Base-by-base conservation (phyloP, 1,140 invertebrate genomes). In the Leptestheria dahalacensis region DNA sequence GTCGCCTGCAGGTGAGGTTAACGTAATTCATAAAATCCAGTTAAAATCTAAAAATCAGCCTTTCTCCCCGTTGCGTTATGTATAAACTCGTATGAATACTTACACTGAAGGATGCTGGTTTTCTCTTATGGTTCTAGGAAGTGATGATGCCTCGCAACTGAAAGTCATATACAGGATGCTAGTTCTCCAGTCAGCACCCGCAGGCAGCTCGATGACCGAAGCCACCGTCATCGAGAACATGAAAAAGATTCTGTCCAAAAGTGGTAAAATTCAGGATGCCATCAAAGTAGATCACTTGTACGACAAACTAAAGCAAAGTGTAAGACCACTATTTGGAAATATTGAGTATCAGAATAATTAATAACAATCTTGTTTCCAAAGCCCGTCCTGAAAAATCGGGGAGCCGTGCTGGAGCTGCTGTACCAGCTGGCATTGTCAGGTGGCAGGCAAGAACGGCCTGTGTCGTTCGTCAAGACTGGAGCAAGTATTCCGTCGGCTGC, bases 361-460 rank as follows among this genome's bases (percentile, higher is more conserved):
- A n/a, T n/a, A n/a, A n/a, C n/a, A n/a, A n/a, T n/a, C n/a, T n/a
- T n/a, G n/a, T n/a, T n/a, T n/a, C n/a, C n/a, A n/a, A n/a, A 61
- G 50, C 28, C 53, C 49, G 48, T 62, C 24, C 47, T 62, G 3
- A 65, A 64, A 47, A 60, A 65, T 51, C 58, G 61, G 6, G 59
- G 56, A 28, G 47, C 58, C 21, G 53, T 65, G 10, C 41, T 65
- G 3, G 61, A 52, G 28, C 52, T 65, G 11, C 60, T 65, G 57
- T 64, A 64, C 47, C 48, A 57, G 2, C 33, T 65, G 9, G 61
- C 60, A 33, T 49, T 52, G 9, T 50, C 49, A 20, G 52, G 48
- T 49, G 26, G 57, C 15, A 26, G 28, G 24, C 28, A 24, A 15
- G 60, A 57, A 57, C 54, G 50, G 20, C 26, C 18, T 24, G 15